Percentiles rank a stretch among this genome's conserved stretches.
Conservation (phyloP, 2,113 vertebrate species). For the Zootoca vivipara region DNA sequence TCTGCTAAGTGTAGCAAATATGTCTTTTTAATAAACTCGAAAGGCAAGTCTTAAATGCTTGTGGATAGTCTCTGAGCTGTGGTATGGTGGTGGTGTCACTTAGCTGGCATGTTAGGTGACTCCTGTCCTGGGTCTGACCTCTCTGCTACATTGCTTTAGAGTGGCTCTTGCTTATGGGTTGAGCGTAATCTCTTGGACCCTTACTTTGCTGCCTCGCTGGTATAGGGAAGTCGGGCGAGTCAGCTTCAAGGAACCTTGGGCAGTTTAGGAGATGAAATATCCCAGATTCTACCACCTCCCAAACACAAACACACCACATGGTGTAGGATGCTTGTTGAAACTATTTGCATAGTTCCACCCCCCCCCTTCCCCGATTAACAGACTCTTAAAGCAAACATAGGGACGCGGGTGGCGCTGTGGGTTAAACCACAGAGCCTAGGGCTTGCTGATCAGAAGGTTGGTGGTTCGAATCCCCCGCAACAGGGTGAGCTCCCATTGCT, state of each 20-base stretch:
- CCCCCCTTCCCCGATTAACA: too few species aligned
- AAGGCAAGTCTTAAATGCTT: not conserved
- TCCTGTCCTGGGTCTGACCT: not conserved
- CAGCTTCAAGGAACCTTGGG: not conserved
- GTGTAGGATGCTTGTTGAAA: too few species aligned
- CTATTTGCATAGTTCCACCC: too few species aligned
- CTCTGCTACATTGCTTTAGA: not conserved
- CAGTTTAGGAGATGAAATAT: not conserved
- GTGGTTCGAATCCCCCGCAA: too few species aligned
- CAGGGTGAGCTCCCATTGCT: too few species aligned
- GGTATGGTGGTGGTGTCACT: slow-evolving; percentile 59
- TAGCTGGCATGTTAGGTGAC: accelerated
- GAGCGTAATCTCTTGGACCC: not conserved
- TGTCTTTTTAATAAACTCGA: not conserved
- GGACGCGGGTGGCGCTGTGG: too few species aligned
- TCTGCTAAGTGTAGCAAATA: slow-evolving; percentile 35
- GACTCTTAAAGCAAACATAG: too few species aligned
- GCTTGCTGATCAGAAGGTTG: too few species aligned
- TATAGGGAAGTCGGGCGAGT: not conserved
- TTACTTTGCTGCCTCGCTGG: not conserved
- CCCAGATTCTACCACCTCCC: too few species aligned
- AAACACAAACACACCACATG: too few species aligned
- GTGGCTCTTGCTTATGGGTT: not conserved
- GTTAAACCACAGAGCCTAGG: too few species aligned
- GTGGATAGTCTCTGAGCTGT: slow-evolving; percentile 46